Conservation (phyloP, 2,113 vertebrate genomes). For the Lethenteron camtschaticum region DNA sequence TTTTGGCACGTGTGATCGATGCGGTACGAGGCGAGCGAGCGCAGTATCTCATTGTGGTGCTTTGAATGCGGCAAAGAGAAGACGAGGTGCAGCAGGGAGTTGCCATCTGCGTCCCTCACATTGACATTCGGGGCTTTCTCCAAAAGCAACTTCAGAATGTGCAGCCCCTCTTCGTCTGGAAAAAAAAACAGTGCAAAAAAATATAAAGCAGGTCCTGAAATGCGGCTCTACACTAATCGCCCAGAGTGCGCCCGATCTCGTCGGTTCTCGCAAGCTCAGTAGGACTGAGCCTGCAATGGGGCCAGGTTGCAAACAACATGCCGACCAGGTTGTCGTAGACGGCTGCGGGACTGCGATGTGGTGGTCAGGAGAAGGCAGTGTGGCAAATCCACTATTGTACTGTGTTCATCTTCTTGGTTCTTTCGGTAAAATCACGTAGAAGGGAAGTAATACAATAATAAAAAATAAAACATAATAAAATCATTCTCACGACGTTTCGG, state of each 20-base stretch:
- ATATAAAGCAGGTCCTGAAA: neutral
- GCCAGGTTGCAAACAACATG: neutral
- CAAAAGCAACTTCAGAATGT: conserved; percentile 28
- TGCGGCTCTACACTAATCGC: neutral
- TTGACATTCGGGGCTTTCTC: conserved; percentile 32
- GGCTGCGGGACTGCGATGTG: neutral
- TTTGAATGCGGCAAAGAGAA: conserved; percentile 27
- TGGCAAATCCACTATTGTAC: neutral
- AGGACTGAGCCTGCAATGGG: neutral
- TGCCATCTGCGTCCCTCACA: conserved; percentile 23
- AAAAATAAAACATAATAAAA: no score
- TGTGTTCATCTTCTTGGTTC: no score
- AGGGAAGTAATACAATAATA: no score
- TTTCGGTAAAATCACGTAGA: no score
- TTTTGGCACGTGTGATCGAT: conserved; percentile 34
- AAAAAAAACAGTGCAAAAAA: conserved; percentile 12
- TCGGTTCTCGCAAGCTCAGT: neutral
- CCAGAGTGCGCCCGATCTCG: neutral
- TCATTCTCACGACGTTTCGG: no score
- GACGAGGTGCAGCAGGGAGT: conserved; percentile 36
- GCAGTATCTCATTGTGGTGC: conserved; percentile 17
- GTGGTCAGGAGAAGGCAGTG: neutral
- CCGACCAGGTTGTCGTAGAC: neutral
- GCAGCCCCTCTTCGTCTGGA: conserved; percentile 24
- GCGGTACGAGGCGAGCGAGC: conserved; percentile 26